phyloP scores from a whole-genome alignment of 2,888 invertebrate genomes.

The Pollenia angustigena region DNA sequence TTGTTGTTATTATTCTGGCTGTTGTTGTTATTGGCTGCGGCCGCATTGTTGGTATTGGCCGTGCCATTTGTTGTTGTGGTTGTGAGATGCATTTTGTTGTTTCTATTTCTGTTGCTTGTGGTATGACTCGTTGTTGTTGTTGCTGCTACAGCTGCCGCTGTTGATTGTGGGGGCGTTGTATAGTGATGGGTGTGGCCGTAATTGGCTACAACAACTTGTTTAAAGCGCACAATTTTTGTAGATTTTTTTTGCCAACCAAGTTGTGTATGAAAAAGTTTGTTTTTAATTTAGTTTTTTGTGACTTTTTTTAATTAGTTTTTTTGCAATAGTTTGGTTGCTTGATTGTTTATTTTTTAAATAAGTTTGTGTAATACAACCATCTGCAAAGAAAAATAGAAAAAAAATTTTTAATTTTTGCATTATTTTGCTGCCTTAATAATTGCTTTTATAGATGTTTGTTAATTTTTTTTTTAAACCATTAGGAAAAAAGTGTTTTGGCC shows the following conservation, averaged over 20 bases:
- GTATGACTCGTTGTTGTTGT: slow-evolving; percentile 7
- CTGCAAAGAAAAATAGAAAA: slow-evolving; percentile 53
- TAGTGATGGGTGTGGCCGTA: slow-evolving; percentile 74
- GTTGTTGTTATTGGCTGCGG: slow-evolving; percentile 77
- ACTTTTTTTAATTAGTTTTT: neutral
- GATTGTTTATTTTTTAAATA: neutral
- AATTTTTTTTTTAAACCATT: slow-evolving; percentile 8
- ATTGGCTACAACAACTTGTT: slow-evolving; percentile 75
- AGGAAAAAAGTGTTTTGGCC: slow-evolving; percentile 74
- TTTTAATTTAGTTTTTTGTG: neutral
- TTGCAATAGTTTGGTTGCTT: neutral
- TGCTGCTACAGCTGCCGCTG: slow-evolving; percentile 2
- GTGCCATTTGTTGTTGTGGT: slow-evolving; percentile 78
- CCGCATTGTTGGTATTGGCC: slow-evolving; percentile 77
- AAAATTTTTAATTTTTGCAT: neutral
- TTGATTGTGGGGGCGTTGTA: slow-evolving; percentile 48
- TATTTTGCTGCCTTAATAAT: slow-evolving; percentile 14
- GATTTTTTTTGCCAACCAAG: slow-evolving; percentile 51
- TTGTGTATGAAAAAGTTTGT: slow-evolving; percentile 29
- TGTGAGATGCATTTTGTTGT: slow-evolving; percentile 81
- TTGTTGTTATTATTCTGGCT: slow-evolving; percentile 84
- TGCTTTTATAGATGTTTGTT: slow-evolving; percentile 1
- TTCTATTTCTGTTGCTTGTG: slow-evolving; percentile 75
- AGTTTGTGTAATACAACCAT: slow-evolving; percentile 16
- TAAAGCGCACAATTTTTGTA: slow-evolving; percentile 76